Conservation (phyloP, 2,113 vertebrate genomes). For the Nanorana parkeri region DNA sequence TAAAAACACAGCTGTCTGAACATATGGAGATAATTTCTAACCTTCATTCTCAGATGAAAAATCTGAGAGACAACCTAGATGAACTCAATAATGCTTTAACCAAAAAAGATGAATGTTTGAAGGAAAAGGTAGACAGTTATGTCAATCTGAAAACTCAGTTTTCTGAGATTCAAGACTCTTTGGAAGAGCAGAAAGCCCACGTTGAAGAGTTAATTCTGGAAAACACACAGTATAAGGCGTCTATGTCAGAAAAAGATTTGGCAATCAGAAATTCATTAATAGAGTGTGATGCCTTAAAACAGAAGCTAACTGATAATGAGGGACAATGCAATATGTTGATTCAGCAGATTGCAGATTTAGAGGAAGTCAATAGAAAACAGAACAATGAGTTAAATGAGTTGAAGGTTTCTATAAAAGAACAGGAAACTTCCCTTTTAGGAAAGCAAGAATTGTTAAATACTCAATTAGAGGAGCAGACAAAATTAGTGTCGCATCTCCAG, state of each 20-base stretch:
- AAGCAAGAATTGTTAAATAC: conserved; percentile 65
- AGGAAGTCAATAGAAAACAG: conserved; percentile 71
- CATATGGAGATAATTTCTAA: conserved; percentile 73
- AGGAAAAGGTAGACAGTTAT: conserved; percentile 69
- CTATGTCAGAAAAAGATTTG: conserved; percentile 74
- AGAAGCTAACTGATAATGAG: conserved; percentile 71
- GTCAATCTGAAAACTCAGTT: conserved; percentile 64
- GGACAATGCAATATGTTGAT: conserved; percentile 72
- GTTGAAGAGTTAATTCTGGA: conserved; percentile 71
- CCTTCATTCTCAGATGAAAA: conserved; percentile 70
- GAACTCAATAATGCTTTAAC: conserved; percentile 64
- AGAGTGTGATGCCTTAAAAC: conserved; percentile 66
- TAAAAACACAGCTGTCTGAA: conserved; percentile 73
- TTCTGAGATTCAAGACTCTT: conserved; percentile 69
- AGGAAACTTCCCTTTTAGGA: conserved; percentile 65
- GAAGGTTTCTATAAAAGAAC: conserved; percentile 66
- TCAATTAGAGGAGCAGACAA: conserved; percentile 72
- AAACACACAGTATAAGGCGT: conserved; percentile 64
- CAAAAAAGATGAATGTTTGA: conserved; percentile 73
- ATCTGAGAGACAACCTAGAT: conserved; percentile 61
- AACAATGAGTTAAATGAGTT: conserved; percentile 65
- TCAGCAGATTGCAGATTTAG: conserved; percentile 69
- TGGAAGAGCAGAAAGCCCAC: conserved; percentile 63
- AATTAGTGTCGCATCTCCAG: conserved; percentile 69
- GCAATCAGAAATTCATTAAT: conserved; percentile 58